phyloP scores from a whole-genome alignment of 2,888 invertebrate genomes.

The Pachydiplax longipennis region DNA sequence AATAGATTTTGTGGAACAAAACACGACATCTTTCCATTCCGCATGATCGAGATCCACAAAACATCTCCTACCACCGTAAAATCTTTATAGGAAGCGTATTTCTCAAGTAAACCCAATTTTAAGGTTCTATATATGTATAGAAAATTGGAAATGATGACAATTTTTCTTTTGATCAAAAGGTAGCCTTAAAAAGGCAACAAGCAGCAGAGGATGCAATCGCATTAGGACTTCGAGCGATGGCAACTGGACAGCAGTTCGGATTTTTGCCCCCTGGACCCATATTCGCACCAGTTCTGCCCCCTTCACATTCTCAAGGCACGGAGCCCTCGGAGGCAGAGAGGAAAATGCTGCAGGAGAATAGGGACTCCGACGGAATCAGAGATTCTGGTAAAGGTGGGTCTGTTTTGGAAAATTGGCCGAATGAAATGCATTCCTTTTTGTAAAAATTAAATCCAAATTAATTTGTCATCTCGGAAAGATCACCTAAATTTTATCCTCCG shows the following conservation, averaged over 20 bases:
- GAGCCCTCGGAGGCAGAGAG: background rate
- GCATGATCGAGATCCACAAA: too few relatives aligned
- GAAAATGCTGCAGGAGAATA: background rate
- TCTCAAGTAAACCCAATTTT: too few relatives aligned
- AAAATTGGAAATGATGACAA: background rate
- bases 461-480: too few relatives aligned
- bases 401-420: background rate
- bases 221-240: conserved; percentile 85
- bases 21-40: too few relatives aligned
- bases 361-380: background rate
- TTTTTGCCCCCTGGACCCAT: conserved; percentile 89
- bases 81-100: too few relatives aligned
- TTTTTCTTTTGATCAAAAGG: conserved; percentile 63
- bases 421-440: background rate
- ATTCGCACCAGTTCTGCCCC: conserved; percentile 67
- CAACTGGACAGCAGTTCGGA: conserved; percentile 75
- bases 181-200: conserved; percentile 94
- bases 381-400: background rate
- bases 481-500: background rate
- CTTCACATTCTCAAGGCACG: conserved; percentile 1
- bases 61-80: too few relatives aligned
- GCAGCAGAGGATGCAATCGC: conserved; percentile 98
- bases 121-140: too few relatives aligned
- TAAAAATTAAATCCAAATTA: too few relatives aligned
- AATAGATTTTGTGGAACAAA: too few relatives aligned